These are phyloP conservation scores for Melanotaenia maccullochi DNA, from an alignment of 2,797 vertebrate species.

Conservation along the genomic window DNA sequence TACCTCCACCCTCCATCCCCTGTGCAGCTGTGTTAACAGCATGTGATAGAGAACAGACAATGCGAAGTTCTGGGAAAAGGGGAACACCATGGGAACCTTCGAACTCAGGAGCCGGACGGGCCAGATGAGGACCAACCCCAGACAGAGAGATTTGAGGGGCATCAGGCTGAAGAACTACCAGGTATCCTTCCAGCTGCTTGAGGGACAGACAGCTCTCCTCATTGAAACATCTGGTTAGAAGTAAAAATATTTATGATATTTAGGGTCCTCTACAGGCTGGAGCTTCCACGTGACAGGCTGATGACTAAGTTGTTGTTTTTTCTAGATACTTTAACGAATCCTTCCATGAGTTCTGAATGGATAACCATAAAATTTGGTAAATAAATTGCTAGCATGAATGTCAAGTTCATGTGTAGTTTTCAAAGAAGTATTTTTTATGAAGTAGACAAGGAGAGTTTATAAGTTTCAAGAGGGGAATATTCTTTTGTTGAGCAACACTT, in stretches of 20 bases:
- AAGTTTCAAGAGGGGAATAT: too few relatives aligned
- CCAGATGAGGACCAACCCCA: constrained; percentile 91
- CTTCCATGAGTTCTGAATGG: background rate
- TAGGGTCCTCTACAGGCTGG: background rate
- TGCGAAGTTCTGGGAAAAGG: constrained; percentile 92
- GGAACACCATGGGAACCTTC: constrained; percentile 89
- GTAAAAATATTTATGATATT: background rate
- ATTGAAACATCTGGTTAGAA: constrained; percentile 90
- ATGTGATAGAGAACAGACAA: constrained; percentile 95
- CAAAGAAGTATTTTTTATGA: too few relatives aligned
- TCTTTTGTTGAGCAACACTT: too few relatives aligned
- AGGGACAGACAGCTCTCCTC: constrained; percentile 96
- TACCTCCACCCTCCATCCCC: constrained; percentile 92
- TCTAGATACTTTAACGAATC: background rate
- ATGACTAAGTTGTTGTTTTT: too few relatives aligned
- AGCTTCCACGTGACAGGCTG: too few relatives aligned
- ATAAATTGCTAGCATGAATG: too few relatives aligned
- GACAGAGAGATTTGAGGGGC: constrained; percentile 97
- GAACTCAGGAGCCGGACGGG: constrained; percentile 90
- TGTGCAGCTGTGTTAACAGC: constrained; percentile 88
- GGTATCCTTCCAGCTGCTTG: constrained; percentile 93
- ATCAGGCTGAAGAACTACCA: constrained; percentile 96
- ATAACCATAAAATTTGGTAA: too few relatives aligned
- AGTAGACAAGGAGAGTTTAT: too few relatives aligned
- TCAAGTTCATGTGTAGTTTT: too few relatives aligned